Evolutionary conservation across 2,888 invertebrate species (phyloP).

Genomic region (Drosophila maculinotata): DNA sequence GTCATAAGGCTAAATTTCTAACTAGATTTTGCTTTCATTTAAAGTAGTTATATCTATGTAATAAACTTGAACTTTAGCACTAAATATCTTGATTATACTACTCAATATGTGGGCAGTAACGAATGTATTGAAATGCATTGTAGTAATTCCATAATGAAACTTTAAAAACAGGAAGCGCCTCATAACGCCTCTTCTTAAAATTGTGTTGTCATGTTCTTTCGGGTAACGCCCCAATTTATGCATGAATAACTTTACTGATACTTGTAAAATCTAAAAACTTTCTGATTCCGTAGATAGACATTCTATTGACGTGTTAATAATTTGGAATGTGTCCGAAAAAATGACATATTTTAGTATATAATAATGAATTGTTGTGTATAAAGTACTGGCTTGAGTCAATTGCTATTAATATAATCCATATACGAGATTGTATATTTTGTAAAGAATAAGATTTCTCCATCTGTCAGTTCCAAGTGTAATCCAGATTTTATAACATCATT

Average conservation of each 20-base stretch:
- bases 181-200: no score
- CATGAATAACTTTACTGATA: constrained; percentile 23
- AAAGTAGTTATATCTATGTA: no score
- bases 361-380: no score
- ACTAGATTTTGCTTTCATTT: not conserved
- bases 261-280: not conserved
- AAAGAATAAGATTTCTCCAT: no score
- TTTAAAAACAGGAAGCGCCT: constrained; percentile 11
- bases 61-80: no score
- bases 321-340: not conserved
- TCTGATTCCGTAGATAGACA: constrained; percentile 1
- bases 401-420: no score
- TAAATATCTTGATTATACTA: not conserved
- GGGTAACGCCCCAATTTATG: constrained; percentile 19
- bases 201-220: constrained; percentile 2
- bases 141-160: not conserved
- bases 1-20: not conserved
- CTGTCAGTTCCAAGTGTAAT: no score
- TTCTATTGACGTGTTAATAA: constrained; percentile 4
- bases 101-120: not conserved
- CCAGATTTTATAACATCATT: no score
- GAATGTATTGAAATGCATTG: not conserved
- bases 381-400: no score
- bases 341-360: no score
- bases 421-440: no score